A percentile compares a stretch with the other conserved stretches of the same genome.
phyloP scores from a whole-genome alignment of 2,888 invertebrate genomes.

The Cistogaster globosa region DNA sequence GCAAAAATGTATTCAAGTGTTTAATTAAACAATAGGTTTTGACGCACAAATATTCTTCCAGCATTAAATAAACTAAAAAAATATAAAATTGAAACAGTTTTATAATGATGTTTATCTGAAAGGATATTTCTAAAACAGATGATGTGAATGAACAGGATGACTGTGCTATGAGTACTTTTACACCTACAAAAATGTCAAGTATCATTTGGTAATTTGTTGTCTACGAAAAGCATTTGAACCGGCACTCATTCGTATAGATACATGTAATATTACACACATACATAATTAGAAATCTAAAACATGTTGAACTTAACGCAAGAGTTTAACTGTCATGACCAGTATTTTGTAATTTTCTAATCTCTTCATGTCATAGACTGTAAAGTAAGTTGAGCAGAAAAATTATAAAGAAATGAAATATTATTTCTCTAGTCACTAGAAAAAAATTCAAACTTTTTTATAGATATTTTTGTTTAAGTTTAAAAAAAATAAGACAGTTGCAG shows the following conservation, averaged over 20 bases:
- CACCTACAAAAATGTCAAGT: conserved; percentile 63
- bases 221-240: not conserved
- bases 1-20: conserved; percentile 51
- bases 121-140: conserved; percentile 56
- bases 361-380: not conserved
- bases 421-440: not conserved
- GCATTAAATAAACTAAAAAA: conserved; percentile 52
- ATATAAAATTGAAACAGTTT: conserved; percentile 12
- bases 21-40: conserved; percentile 57
- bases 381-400: not conserved
- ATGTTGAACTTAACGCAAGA: conserved; percentile 42
- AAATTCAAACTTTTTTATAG: not conserved
- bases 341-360: conserved; percentile 48
- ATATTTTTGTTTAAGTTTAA: too few relatives aligned
- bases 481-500: not conserved
- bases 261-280: not conserved
- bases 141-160: conserved; percentile 21
- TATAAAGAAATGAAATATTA: too few relatives aligned
- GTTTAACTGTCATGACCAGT: conserved; percentile 60
- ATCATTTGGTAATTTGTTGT: too few relatives aligned
- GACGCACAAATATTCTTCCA: conserved; percentile 26
- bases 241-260: too few relatives aligned
- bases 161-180: conserved; percentile 48
- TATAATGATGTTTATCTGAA: conserved; percentile 53
- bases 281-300: conserved; percentile 8